These are phyloP conservation scores for Callaeas wilsoni DNA, from an alignment of 2,113 vertebrate genomes.

Conservation along the genomic window DNA sequence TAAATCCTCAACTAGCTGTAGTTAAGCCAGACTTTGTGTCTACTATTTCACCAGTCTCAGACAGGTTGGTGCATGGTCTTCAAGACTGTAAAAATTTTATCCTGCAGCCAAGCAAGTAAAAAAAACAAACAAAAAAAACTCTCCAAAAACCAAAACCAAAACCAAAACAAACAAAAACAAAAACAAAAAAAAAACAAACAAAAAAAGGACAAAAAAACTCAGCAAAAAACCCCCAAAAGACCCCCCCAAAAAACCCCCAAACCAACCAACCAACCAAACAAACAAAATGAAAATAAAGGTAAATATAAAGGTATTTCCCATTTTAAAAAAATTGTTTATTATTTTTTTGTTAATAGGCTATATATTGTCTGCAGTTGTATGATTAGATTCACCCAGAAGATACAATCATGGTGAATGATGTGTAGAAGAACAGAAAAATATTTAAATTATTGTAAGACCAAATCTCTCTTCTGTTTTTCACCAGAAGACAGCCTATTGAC, in stretches of 20 bases:
- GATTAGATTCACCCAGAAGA: not conserved
- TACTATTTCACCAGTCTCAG: not conserved
- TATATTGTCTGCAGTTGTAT: not conserved
- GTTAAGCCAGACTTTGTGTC: not conserved
- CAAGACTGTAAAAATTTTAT: not conserved
- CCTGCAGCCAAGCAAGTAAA: not conserved
- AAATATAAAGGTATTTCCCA: not conserved
- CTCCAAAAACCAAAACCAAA: not conserved
- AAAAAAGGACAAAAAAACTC: no score
- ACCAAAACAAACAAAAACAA: no score
- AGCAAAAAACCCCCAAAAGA: no score
- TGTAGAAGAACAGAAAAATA: not conserved
- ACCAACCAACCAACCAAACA: no score
- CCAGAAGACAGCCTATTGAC: not conserved
- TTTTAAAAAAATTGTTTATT: not conserved
- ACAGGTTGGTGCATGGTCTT: not conserved
- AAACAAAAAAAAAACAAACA: not conserved
- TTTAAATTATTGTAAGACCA: not conserved
- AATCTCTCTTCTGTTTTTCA: not conserved
- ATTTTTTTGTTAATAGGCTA: not conserved
- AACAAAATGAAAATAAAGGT: not conserved
- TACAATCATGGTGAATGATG: not conserved
- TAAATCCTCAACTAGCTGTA: not conserved
- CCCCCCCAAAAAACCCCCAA: no score
- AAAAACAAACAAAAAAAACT: no score